phyloP scores from a whole-genome alignment of 2,888 invertebrate species.

The Tenthredo livida region DNA sequence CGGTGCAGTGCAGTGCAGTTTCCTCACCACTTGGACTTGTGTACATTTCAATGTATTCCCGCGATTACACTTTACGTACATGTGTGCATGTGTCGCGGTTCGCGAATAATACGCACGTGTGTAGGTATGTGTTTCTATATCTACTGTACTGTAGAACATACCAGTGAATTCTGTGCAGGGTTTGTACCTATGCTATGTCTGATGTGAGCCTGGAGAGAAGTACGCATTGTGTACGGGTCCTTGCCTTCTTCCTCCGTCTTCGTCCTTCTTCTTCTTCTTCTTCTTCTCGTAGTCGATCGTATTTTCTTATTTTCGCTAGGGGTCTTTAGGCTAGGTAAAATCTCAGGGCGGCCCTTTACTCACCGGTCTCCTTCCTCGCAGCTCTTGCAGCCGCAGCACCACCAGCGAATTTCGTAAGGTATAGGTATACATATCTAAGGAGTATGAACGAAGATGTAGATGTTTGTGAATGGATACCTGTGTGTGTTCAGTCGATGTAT shows the following conservation, averaged over 20 bases:
- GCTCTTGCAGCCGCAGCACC: not conserved
- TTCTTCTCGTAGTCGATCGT: slow-evolving; percentile 51
- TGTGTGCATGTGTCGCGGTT: not conserved
- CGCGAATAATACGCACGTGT: not conserved
- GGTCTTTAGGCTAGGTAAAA: slow-evolving; percentile 54
- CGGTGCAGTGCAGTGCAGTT: not conserved
- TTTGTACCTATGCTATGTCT: slow-evolving; percentile 2
- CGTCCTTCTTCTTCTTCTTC: slow-evolving; percentile 56
- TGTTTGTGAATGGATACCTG: not conserved
- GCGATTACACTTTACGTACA: not conserved
- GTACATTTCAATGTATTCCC: not conserved
- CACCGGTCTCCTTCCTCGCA: not conserved
- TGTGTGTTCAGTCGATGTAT: not conserved
- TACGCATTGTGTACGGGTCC: slow-evolving; percentile 73
- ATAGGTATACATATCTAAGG: not conserved
- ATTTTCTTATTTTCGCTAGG: slow-evolving; percentile 12
- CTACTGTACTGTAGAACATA: not conserved
- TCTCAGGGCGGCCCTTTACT: slow-evolving; percentile 60
- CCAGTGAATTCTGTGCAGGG: slow-evolving; percentile 3
- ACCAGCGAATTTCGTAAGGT: not conserved
- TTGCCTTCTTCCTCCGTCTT: slow-evolving; percentile 65
- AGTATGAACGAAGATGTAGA: not conserved
- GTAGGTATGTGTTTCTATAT: not conserved
- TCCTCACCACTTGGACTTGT: slow-evolving; percentile 1
- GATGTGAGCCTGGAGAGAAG: slow-evolving; percentile 56